Evolutionary conservation across 2,888 invertebrate genomes (phyloP).

Genomic region (Sesia apiformis): DNA sequence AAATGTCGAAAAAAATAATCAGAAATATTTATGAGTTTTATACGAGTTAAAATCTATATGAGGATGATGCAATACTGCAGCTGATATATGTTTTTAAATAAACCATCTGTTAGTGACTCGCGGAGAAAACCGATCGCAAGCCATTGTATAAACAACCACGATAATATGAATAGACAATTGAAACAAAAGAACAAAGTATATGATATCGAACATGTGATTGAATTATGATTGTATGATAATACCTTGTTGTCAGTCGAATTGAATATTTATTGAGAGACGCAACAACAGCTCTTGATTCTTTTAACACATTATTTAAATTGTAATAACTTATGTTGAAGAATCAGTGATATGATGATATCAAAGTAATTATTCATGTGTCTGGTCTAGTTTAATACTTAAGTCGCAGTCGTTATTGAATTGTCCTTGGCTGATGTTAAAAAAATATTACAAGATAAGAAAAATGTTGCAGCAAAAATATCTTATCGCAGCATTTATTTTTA

Average conservation of each 20-base stretch:
- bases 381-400: neutral
- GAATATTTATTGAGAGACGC: constrained; percentile 40
- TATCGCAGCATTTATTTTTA: neutral
- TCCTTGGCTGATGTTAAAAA: neutral
- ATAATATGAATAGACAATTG: constrained; percentile 14
- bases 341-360: neutral
- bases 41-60: too few relatives aligned
- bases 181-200: constrained; percentile 36
- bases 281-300: constrained; percentile 31
- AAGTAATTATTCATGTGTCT: neutral
- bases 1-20: too few relatives aligned
- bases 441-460: neutral
- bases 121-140: too few relatives aligned
- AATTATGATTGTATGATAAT: constrained; percentile 55
- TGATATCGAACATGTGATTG: constrained; percentile 37
- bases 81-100: too few relatives aligned
- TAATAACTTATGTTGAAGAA: neutral
- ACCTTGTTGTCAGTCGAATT: constrained; percentile 42
- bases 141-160: too few relatives aligned
- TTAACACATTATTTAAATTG: neutral
- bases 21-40: too few relatives aligned
- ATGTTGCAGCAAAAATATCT: neutral
- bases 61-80: too few relatives aligned
- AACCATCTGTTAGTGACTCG: too few relatives aligned
- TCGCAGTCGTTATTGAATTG: neutral